Percentiles rank a stretch among this genome's conserved stretches.
Conservation (phyloP, 2,888 invertebrate genomes). For the Arctia plantaginis region DNA sequence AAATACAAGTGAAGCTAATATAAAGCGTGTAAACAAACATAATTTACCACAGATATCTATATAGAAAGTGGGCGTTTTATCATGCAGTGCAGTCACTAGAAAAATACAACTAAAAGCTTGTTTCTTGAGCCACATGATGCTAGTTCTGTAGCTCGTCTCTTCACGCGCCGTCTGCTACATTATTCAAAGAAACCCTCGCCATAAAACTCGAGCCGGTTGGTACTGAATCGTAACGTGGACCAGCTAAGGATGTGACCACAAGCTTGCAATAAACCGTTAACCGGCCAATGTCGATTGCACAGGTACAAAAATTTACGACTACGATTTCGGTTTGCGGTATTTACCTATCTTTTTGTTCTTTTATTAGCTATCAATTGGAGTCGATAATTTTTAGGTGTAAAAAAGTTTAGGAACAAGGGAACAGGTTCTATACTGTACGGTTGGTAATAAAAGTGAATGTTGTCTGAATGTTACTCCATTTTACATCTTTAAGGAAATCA, state of each 20-base stretch:
- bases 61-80: background rate
- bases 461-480: background rate
- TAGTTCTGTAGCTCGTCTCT: conserved; percentile 60
- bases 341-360: conserved; percentile 44
- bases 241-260: conserved; percentile 62
- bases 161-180: conserved; percentile 74
- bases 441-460: conserved; percentile 5
- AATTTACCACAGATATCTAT: too few relatives aligned
- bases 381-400: conserved; percentile 38
- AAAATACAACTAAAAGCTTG: background rate
- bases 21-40: too few relatives aligned
- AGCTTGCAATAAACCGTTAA: conserved; percentile 61
- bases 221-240: conserved; percentile 63
- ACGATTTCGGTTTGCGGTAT: conserved; percentile 33
- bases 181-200: conserved; percentile 75
- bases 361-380: conserved; percentile 38
- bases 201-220: conserved; percentile 70
- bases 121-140: conserved; percentile 24
- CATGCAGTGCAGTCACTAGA: background rate
- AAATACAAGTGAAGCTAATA: too few relatives aligned
- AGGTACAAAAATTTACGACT: conserved; percentile 51
- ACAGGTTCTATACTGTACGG: conserved; percentile 16
- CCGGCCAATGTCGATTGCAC: conserved; percentile 50
- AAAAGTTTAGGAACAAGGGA: conserved; percentile 19
- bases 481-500: conserved; percentile 1